A percentile compares a stretch with the other conserved stretches of the same genome.
Conservation (phyloP, 2,888 invertebrate species). For the Pilophorus perplexus region DNA sequence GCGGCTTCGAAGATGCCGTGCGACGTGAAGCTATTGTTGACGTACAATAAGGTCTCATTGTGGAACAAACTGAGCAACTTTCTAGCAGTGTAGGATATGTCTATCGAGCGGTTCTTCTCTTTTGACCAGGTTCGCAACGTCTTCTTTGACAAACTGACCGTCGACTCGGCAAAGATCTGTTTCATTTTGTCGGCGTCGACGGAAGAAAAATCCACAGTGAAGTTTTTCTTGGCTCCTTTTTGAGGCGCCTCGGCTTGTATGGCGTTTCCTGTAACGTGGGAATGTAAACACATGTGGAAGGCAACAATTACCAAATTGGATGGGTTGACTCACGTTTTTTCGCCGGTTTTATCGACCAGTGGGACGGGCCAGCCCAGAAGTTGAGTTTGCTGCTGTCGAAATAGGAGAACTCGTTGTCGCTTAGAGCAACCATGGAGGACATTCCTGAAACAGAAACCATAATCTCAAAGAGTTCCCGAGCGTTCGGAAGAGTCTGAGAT, state of each 20-base stretch:
- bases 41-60: constrained; percentile 32
- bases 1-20: constrained; percentile 10
- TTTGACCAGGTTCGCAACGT: constrained; percentile 20
- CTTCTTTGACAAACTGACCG: constrained; percentile 1
- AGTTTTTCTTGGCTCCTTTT: background rate
- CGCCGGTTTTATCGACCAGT: constrained; percentile 41
- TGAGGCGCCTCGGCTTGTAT: background rate
- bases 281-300: no score
- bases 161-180: background rate
- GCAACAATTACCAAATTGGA: no score
- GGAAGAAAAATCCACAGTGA: background rate
- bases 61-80: constrained; percentile 34
- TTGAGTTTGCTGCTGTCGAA: constrained; percentile 40
- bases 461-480: no score
- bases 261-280: background rate
- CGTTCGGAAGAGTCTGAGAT: no score
- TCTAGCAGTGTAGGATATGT: background rate
- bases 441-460: constrained; percentile 33
- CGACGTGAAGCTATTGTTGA: constrained; percentile 36
- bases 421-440: constrained; percentile 35
- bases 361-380: constrained; percentile 42
- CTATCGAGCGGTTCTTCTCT: constrained; percentile 12
- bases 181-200: background rate
- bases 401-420: constrained; percentile 38
- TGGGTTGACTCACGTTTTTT: no score